A percentile compares a stretch with the other conserved stretches of the same genome.
Conservation (phyloP, 1,140 invertebrate genomes). For the Drosophila tsacasi region DNA sequence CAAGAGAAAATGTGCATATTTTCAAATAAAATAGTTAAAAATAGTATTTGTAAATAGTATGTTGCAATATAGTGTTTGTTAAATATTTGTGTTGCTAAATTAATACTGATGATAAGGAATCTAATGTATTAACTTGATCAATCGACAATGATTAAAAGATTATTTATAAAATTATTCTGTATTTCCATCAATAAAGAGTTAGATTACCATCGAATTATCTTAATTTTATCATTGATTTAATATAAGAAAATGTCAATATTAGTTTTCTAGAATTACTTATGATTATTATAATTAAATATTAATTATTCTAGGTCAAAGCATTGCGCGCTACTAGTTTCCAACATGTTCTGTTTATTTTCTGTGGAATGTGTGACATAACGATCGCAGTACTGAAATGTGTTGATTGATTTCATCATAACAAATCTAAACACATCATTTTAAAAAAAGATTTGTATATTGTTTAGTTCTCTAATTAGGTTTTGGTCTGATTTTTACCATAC, state of each 20-base stretch:
- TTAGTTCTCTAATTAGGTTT: background rate
- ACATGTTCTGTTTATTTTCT: background rate
- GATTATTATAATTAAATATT: background rate
- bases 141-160: no score
- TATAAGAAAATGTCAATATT: no score
- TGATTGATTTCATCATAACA: constrained; percentile 5
- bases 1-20: no score
- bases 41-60: no score
- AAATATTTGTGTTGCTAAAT: background rate
- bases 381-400: background rate
- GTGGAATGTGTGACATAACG: background rate
- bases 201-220: no score
- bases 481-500: background rate
- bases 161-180: background rate
- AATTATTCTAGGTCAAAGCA: background rate
- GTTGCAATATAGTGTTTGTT: no score
- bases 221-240: no score
- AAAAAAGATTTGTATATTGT: background rate
- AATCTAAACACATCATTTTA: background rate
- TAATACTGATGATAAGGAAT: background rate
- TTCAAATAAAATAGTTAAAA: no score
- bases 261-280: no score
- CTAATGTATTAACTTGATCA: background rate
- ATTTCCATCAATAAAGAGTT: no score
- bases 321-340: background rate